phyloP scores from a whole-genome alignment of 2,113 vertebrate genomes.

The Mola mola region DNA sequence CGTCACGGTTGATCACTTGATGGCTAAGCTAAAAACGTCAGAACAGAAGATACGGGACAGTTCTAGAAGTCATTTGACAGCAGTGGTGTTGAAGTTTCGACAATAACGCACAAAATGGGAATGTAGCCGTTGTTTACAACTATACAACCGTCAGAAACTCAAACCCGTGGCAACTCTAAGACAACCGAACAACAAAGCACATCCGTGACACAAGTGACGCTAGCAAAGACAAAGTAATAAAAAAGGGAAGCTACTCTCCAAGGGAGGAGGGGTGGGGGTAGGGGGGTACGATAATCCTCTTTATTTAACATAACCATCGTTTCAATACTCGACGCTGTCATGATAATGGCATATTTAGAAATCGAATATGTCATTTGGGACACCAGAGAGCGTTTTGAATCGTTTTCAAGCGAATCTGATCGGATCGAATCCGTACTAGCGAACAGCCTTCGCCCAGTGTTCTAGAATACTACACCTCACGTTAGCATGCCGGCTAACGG shows the following conservation, averaged over 20 bases:
- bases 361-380: fast-evolving
- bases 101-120: not conserved
- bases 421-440: slow-evolving; percentile 29
- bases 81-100: not conserved
- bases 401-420: not conserved
- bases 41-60: no score
- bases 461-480: slow-evolving; percentile 38
- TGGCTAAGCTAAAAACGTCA: no score
- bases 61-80: not conserved
- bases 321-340: fast-evolving
- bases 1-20: no score
- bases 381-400: not conserved
- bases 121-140: slow-evolving; percentile 1
- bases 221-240: not conserved
- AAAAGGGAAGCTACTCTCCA: slow-evolving; percentile 26
- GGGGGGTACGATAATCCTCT: not conserved
- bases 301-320: not conserved
- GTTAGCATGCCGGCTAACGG: slow-evolving; percentile 74
- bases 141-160: not conserved
- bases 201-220: not conserved
- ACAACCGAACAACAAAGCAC: not conserved
- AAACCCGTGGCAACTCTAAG: not conserved
- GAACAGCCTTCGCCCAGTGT: slow-evolving; percentile 62
- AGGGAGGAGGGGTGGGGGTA: not conserved
- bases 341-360: no score